Conservation (phyloP, 2,797 vertebrate species). For the Lates japonicus region DNA sequence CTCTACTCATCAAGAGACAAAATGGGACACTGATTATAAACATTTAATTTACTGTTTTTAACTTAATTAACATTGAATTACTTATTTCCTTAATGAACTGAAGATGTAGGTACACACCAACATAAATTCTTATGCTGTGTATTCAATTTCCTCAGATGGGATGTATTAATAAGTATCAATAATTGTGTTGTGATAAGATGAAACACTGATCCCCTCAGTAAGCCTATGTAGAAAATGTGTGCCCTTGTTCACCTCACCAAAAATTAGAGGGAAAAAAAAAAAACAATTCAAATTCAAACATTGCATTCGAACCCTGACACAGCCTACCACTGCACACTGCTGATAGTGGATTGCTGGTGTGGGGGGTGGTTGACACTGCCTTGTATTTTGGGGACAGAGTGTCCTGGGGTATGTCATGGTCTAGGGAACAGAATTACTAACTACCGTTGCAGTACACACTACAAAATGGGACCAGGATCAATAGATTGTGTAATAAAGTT, state of each 20-base stretch:
- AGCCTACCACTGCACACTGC: not conserved
- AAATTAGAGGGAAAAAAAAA: not conserved
- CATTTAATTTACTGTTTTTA: slow-evolving; percentile 24
- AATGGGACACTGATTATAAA: slow-evolving; percentile 13
- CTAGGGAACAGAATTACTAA: not conserved
- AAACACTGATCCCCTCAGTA: not conserved
- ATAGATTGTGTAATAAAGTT: no score
- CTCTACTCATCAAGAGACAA: slow-evolving; percentile 22
- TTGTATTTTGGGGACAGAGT: not conserved
- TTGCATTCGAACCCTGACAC: not conserved
- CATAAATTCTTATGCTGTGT: not conserved
- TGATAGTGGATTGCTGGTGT: not conserved
- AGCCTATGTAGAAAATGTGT: not conserved
- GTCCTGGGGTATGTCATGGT: not conserved
- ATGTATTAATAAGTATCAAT: not conserved
- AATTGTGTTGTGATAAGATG: not conserved
- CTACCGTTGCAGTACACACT: not conserved
- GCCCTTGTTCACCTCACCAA: not conserved
- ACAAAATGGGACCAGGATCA: not conserved
- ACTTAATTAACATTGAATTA: not conserved
- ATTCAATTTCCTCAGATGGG: not conserved
- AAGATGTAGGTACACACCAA: not conserved
- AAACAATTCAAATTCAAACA: not conserved
- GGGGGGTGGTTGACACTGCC: not conserved
- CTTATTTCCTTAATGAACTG: slow-evolving; percentile 3